Conservation (phyloP, 2,113 vertebrate species). For the Oxygymnocypris stewartii region DNA sequence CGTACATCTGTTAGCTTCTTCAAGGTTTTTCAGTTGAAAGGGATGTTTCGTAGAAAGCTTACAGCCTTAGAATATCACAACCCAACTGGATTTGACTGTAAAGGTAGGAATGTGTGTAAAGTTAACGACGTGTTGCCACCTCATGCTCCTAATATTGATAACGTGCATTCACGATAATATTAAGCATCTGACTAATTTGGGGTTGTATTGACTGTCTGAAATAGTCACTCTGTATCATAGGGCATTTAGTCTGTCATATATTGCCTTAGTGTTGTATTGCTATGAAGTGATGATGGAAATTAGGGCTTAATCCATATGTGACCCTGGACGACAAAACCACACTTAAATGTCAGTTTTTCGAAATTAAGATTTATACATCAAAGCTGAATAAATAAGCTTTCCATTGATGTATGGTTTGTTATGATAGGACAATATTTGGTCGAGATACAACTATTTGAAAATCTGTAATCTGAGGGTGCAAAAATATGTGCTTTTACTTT, state of each 20-base stretch:
- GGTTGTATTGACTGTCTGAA: neutral
- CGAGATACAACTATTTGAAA: too few species aligned
- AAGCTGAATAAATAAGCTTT: too few species aligned
- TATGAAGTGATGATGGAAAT: neutral
- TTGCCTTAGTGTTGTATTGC: neutral
- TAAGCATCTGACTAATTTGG: neutral
- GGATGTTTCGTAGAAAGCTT: conserved; percentile 92
- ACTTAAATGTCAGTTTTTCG: too few species aligned
- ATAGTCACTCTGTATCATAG: neutral
- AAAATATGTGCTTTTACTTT: neutral
- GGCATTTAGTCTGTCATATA: too few species aligned
- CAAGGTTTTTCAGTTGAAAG: neutral
- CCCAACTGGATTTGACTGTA: conserved; percentile 83
- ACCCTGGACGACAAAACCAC: neutral
- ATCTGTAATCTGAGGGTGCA: too few species aligned
- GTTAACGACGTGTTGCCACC: conserved; percentile 1
- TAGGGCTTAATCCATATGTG: too few species aligned
- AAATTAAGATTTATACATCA: too few species aligned
- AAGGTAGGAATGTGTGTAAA: conserved; percentile 73
- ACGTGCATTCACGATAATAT: neutral
- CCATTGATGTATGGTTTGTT: too few species aligned
- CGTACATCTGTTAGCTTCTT: neutral
- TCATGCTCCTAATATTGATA: neutral
- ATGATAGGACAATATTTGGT: too few species aligned
- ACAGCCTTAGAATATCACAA: conserved; percentile 92